Base-by-base conservation (phyloP, 1,140 invertebrate species). In the Drosophila pruinosa region DNA sequence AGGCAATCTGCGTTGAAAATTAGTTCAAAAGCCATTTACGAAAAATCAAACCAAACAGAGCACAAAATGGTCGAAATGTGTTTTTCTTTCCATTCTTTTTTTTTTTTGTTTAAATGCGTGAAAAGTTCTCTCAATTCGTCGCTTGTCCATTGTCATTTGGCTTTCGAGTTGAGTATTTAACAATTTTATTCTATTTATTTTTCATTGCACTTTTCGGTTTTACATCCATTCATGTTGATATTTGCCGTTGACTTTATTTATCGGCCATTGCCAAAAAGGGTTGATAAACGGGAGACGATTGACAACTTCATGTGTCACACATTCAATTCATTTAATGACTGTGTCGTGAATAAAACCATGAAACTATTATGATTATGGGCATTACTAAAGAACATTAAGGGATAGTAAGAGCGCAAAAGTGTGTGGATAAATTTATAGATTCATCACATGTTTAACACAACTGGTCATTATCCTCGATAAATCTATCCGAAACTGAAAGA, bases 91-190 rank as follows among this genome's bases (percentile, higher is more conserved):
- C 15, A 52, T 15, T 50, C 38, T 56, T 56, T 38, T 14, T 19
- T 12, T 56, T 64, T 47, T 57, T 28, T 39, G 21, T 39, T 24
- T 68, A 62, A 77, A 70, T 74, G 64, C 59, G 74, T 75, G 57
- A 75, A 79, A 80, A 73, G 39, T 65, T 76, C 76, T 62, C 68
- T 67, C 79, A 53, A 78, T 75, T 74, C 73, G 74, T 48, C 78
- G 59, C 78, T 75, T 80, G 76, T 86, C 81, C 74, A 82, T 75
- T 80, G 76, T 86, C 81, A 72, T 64, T 85, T 61, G 79, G 54
- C 56, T 65, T 59, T 58, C 47, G 22, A 75, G 39, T 39, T 24
- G 53, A 76, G 72, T 72, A 76, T 76, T 85, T 59, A 85, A 72
- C 76, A 76, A 70, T 73, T 86, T 85, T 62, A 85, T 80, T 76